phyloP scores from a whole-genome alignment of 2,797 vertebrate genomes.

The Amblyopsis hoosieri region DNA sequence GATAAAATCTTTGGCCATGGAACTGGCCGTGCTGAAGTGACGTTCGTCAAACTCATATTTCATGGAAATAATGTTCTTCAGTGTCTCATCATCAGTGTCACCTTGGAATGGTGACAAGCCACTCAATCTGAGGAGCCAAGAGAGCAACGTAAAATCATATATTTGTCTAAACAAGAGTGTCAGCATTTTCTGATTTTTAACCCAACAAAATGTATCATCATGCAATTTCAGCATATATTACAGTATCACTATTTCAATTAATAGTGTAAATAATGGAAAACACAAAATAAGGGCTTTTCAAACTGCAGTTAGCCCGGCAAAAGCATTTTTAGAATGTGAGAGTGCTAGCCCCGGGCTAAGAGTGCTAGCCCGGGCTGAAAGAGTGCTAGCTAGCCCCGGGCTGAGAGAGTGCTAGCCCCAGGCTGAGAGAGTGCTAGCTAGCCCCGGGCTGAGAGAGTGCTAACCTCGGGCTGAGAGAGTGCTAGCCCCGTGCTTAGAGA shows the following conservation, averaged over 20 bases:
- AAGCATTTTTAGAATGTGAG: too few relatives aligned
- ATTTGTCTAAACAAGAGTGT: not conserved
- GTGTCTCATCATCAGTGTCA: slow-evolving; percentile 78
- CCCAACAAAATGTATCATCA: not conserved
- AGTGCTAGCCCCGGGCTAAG: too few relatives aligned
- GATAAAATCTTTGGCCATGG: slow-evolving; percentile 84
- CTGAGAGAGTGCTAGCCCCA: too few relatives aligned
- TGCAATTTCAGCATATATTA: not conserved
- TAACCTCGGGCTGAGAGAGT: too few relatives aligned
- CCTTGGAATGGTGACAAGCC: slow-evolving; percentile 87
- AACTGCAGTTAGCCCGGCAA: too few relatives aligned
- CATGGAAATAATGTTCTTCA: slow-evolving; percentile 73
- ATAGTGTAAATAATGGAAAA: not conserved
- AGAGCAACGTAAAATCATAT: slow-evolving; percentile 2
- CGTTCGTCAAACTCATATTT: slow-evolving; percentile 74
- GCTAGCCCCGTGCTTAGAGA: too few relatives aligned
- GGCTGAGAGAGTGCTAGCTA: too few relatives aligned
- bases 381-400: too few relatives aligned
- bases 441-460: too few relatives aligned
- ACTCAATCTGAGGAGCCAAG: slow-evolving; percentile 67
- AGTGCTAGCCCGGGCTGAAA: too few relatives aligned
- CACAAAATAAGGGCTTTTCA: not conserved
- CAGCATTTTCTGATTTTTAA: not conserved
- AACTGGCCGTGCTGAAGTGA: slow-evolving; percentile 75
- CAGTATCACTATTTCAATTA: not conserved